Evolutionary conservation across 2,797 vertebrate genomes (phyloP).

Genomic region (Danio jaintianensis): DNA sequence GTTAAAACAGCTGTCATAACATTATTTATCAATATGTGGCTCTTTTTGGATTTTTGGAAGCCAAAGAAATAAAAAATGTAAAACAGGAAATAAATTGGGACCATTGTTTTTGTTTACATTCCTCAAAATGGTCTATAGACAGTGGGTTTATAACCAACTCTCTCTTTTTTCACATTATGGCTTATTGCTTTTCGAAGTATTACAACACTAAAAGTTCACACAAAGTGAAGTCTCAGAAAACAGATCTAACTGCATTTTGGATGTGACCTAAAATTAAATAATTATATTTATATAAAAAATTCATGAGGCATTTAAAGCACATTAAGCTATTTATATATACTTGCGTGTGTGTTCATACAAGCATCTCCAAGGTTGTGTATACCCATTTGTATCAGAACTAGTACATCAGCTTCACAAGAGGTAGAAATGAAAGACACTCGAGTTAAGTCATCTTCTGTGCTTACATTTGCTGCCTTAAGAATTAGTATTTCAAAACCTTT

Average conservation of each 20-base stretch:
- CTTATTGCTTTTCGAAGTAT: slow-evolving; percentile 37
- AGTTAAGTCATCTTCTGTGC: slow-evolving; percentile 5
- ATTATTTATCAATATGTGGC: no score
- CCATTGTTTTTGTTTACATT: no score
- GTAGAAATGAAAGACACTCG: not conserved
- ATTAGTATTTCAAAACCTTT: slow-evolving; percentile 32
- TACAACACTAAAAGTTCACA: slow-evolving; percentile 25
- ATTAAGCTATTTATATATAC: not conserved
- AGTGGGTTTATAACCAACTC: slow-evolving; percentile 32
- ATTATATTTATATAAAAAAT: slow-evolving; percentile 9
- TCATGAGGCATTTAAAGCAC: slow-evolving; percentile 12
- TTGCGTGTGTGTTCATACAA: not conserved
- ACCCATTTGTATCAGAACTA: slow-evolving; percentile 10
- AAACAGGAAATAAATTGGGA: no score
- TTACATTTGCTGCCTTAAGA: slow-evolving; percentile 25
- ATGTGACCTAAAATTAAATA: not conserved
- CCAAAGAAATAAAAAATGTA: no score
- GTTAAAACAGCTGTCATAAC: no score
- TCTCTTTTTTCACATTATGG: slow-evolving; percentile 19
- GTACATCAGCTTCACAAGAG: slow-evolving; percentile 1
- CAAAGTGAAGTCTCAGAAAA: slow-evolving; percentile 10
- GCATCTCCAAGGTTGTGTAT: not conserved
- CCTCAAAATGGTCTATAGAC: slow-evolving; percentile 23
- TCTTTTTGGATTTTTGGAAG: no score
- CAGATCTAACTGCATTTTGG: not conserved